Conservation (phyloP, 2,888 invertebrate species). For the Aethes cnicana region DNA sequence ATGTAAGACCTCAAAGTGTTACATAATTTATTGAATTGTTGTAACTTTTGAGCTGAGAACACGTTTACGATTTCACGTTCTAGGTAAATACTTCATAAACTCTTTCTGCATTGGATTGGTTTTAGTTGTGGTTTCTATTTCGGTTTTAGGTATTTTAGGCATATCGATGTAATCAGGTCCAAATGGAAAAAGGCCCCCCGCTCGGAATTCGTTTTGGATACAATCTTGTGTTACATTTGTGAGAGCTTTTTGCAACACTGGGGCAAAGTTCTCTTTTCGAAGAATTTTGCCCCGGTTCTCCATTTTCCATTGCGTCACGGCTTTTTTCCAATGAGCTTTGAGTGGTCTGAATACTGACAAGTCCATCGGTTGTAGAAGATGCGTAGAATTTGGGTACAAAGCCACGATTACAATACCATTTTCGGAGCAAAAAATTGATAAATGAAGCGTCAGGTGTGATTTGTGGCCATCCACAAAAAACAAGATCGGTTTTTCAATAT, state of each 20-base stretch:
- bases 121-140: neutral
- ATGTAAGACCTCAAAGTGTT: no score
- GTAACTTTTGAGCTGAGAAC: conserved; percentile 30
- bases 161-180: conserved; percentile 31
- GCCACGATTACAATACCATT: conserved; percentile 8
- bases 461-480: conserved; percentile 20
- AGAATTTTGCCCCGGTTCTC: conserved; percentile 27
- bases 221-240: conserved; percentile 22
- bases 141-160: no score
- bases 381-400: conserved; percentile 20
- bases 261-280: conserved; percentile 25
- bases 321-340: conserved; percentile 19
- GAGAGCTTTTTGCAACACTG: conserved; percentile 21
- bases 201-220: conserved; percentile 31
- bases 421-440: conserved; percentile 5
- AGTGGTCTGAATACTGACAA: conserved; percentile 12
- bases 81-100: conserved; percentile 31
- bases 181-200: conserved; percentile 29
- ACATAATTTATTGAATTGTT: conserved; percentile 30
- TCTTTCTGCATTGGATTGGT: conserved; percentile 13
- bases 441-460: conserved; percentile 4
- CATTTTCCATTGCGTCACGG: conserved; percentile 21
- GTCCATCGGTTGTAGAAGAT: conserved; percentile 24
- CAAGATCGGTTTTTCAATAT: conserved; percentile 19
- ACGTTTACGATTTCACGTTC: conserved; percentile 27